These are phyloP conservation scores for Hirudo medicinalis DNA, from an alignment of 1,140 invertebrate species.

Conservation along the genomic window DNA sequence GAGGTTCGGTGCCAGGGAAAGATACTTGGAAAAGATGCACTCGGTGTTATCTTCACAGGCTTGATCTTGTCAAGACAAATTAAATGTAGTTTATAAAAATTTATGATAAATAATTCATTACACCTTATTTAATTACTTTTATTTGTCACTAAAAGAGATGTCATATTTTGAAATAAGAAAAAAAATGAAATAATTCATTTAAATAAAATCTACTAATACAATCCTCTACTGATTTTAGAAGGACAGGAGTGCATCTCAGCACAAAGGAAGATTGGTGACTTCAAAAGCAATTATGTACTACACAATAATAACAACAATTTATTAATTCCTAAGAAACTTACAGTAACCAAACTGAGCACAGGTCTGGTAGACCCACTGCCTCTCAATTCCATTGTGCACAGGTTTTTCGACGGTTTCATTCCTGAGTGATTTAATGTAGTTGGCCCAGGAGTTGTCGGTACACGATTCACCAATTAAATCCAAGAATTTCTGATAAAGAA, in stretches of 20 bases:
- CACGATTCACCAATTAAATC: conserved; percentile 52
- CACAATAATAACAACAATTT: too few species aligned
- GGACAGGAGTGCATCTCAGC: too few species aligned
- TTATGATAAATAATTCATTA: too few species aligned
- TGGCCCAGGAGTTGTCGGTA: conserved; percentile 64
- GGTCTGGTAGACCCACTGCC: conserved; percentile 80
- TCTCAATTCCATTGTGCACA: conserved; percentile 22
- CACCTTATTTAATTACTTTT: too few species aligned
- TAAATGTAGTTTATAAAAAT: too few species aligned
- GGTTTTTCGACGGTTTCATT: conserved; percentile 49
- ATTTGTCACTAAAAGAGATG: too few species aligned
- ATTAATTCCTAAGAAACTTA: conserved; percentile 41
- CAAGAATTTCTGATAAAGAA: conserved; percentile 24
- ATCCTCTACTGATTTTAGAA: too few species aligned
- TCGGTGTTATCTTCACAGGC: conserved; percentile 25
- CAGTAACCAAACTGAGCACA: conserved; percentile 88
- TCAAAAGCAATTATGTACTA: too few species aligned
- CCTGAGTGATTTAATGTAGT: conserved; percentile 56
- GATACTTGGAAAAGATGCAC: conserved; percentile 26
- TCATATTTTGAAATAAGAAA: too few species aligned
- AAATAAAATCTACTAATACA: too few species aligned
- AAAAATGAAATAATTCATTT: too few species aligned
- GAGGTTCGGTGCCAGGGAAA: conserved; percentile 24
- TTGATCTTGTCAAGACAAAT: conserved; percentile 25
- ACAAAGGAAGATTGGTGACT: too few species aligned